Conservation (phyloP, 2,797 vertebrate species). For the Numenius phaeopus region DNA sequence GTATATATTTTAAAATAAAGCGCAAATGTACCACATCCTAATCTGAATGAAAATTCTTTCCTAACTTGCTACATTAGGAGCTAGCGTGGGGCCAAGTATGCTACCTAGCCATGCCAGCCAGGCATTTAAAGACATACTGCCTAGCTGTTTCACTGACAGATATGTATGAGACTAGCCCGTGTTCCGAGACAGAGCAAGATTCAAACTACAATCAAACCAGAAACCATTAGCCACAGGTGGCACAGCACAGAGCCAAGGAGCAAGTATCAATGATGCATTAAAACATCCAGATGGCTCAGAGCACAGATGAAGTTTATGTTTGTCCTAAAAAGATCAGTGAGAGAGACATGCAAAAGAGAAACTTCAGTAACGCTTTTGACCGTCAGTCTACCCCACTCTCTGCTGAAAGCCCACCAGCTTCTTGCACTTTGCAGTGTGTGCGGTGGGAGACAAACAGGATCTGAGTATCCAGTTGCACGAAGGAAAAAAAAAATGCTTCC, state of each 20-base stretch:
- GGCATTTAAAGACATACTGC: background rate
- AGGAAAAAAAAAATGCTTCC: background rate
- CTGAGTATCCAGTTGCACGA: background rate
- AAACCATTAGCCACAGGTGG: background rate
- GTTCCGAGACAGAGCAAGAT: background rate
- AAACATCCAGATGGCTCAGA: background rate
- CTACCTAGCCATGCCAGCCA: background rate
- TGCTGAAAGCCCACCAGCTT: background rate
- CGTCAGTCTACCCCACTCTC: background rate
- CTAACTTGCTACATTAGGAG: background rate
- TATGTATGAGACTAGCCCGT: background rate
- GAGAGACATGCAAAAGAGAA: background rate
- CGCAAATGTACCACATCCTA: background rate
- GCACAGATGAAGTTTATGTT: background rate
- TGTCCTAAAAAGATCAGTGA: background rate
- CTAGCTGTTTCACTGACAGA: background rate
- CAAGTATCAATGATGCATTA: background rate
- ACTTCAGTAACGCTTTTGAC: background rate
- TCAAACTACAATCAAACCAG: background rate
- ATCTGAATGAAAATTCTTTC: background rate
- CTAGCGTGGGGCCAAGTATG: background rate
- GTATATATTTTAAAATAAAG: background rate
- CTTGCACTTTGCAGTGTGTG: background rate
- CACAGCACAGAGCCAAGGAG: background rate
- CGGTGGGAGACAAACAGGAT: background rate